Evolutionary conservation across 2,113 vertebrate genomes (phyloP).

Genomic region (Lipotes vexillifer): DNA sequence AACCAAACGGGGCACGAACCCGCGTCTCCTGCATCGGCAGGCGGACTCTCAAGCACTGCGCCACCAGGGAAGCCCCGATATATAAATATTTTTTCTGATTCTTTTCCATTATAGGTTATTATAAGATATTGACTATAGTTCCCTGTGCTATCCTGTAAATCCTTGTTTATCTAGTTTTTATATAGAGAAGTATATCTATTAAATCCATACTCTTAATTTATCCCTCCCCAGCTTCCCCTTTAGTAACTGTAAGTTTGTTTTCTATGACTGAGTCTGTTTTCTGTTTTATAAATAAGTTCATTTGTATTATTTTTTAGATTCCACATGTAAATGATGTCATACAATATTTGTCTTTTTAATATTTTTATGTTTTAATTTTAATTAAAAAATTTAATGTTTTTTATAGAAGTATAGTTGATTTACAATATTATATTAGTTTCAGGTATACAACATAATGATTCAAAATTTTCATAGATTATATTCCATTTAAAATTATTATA

Average conservation of each 20-base stretch:
- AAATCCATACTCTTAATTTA: neutral
- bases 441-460: neutral
- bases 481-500: neutral
- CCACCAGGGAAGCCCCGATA: too few relatives aligned
- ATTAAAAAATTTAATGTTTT: too few relatives aligned
- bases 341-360: neutral
- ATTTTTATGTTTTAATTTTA: neutral
- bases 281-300: neutral
- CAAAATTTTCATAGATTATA: neutral
- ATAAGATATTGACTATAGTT: neutral
- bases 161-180: neutral
- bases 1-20: too few relatives aligned
- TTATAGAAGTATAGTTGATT: neutral
- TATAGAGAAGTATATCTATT: neutral
- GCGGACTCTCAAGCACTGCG: too few relatives aligned
- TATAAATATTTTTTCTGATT: too few relatives aligned
- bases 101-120: neutral
- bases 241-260: neutral
- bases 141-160: neutral
- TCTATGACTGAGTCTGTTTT: neutral
- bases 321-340: neutral
- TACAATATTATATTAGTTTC: neutral
- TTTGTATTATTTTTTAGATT: neutral
- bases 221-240: neutral
- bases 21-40: too few relatives aligned